phyloP scores from a whole-genome alignment of 2,888 invertebrate genomes.

The Flexamia atlantica region DNA sequence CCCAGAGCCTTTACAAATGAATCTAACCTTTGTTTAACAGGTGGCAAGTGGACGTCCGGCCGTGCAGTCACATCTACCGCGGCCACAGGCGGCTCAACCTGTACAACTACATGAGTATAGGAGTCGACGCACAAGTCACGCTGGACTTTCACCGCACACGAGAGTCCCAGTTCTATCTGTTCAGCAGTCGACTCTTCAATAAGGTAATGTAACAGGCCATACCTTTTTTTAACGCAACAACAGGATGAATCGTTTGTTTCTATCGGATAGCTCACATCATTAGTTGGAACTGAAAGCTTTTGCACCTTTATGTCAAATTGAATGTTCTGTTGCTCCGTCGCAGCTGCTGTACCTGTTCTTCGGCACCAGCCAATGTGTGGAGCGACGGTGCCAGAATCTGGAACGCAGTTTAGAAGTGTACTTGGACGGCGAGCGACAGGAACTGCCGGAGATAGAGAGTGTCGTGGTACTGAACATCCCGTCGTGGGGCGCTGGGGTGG shows the following conservation, averaged over 20 bases:
- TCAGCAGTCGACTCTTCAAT: slow-evolving; percentile 92
- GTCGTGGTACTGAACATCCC: slow-evolving; percentile 95
- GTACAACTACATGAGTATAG: slow-evolving; percentile 96
- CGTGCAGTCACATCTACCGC: slow-evolving; percentile 43
- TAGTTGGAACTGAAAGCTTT: too few species aligned
- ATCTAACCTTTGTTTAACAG: slow-evolving; percentile 56
- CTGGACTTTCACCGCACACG: slow-evolving; percentile 95
- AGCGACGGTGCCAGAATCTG: slow-evolving; percentile 90
- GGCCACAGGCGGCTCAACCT: slow-evolving; percentile 78
- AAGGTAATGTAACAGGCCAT: too few species aligned
- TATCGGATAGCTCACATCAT: too few species aligned
- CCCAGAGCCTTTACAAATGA: too few species aligned
- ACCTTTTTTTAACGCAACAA: too few species aligned
- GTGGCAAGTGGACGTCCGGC: slow-evolving; percentile 64
- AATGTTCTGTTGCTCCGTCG: slow-evolving; percentile 64
- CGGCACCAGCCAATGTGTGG: slow-evolving; percentile 94
- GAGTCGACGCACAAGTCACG: slow-evolving; percentile 97
- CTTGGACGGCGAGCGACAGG: slow-evolving; percentile 83
- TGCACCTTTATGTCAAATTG: too few species aligned
- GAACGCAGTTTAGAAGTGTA: slow-evolving; percentile 88
- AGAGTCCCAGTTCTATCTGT: slow-evolving; percentile 87
- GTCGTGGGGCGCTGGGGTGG: slow-evolving; percentile 97
- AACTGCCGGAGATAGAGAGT: slow-evolving; percentile 92
- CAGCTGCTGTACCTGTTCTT: slow-evolving; percentile 93
- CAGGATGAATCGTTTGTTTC: too few species aligned